A percentile compares a stretch with the other conserved stretches of the same genome.
Evolutionary conservation across 2,113 vertebrate species (phyloP).

Genomic region (Scatophagus argus): DNA sequence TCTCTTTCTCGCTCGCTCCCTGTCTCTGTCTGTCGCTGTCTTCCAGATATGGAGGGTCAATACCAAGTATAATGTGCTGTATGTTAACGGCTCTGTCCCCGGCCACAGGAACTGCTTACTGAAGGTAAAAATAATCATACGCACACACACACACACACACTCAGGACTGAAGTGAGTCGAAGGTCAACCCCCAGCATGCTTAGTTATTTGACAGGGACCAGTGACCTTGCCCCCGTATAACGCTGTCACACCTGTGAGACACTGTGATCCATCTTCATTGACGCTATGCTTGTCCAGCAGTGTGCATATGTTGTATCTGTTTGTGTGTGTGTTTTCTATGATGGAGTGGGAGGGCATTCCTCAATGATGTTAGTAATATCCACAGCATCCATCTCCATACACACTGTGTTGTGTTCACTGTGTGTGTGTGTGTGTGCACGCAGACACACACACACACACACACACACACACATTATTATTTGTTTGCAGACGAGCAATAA

Average conservation of each 20-base stretch:
- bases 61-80: slow-evolving; percentile 92
- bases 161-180: slow-evolving; percentile 18
- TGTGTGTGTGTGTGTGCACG: slow-evolving; percentile 9
- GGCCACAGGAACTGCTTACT: slow-evolving; percentile 94
- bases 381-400: slow-evolving; percentile 60
- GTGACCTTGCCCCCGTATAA: slow-evolving; percentile 75
- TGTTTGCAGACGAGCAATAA: slow-evolving; percentile 71
- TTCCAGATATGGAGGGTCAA: slow-evolving; percentile 95
- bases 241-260: slow-evolving; percentile 53
- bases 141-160: slow-evolving; percentile 6
- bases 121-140: slow-evolving; percentile 87
- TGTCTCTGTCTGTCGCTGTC: too few relatives aligned
- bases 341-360: neutral
- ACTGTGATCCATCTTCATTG: slow-evolving; percentile 68
- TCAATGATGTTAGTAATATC: slow-evolving; percentile 69
- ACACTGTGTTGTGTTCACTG: slow-evolving; percentile 39
- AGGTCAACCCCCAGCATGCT: slow-evolving; percentile 45
- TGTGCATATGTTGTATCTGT: slow-evolving; percentile 7
- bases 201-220: slow-evolving; percentile 34
- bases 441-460: slow-evolving; percentile 14
- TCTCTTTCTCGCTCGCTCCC: neutral
- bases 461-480: slow-evolving; percentile 55
- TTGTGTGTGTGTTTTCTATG: neutral
- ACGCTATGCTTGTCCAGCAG: slow-evolving; percentile 69
- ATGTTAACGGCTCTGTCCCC: slow-evolving; percentile 93